Conservation (phyloP, 2,797 vertebrate genomes). For the Myoxocephalus aenaeus region DNA sequence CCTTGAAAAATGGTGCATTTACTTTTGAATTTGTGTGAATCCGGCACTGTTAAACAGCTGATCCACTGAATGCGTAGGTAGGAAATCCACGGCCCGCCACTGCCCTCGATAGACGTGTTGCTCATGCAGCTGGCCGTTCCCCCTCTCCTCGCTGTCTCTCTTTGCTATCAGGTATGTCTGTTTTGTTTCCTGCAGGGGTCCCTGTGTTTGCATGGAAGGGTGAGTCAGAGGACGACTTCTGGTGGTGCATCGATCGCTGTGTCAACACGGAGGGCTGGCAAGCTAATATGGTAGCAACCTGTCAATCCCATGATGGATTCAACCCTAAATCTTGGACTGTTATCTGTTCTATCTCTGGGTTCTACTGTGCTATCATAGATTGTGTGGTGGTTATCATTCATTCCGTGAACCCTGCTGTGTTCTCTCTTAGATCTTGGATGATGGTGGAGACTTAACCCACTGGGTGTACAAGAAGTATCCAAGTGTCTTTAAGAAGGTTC, state of each 20-base stretch:
- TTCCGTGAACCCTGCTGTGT: conserved; percentile 17
- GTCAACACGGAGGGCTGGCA: conserved; percentile 96
- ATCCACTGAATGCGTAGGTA: too few relatives aligned
- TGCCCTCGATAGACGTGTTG: conserved; percentile 35
- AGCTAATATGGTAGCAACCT: conserved; percentile 92
- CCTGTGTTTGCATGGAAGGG: conserved; percentile 99
- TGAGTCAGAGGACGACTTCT: conserved; percentile 99
- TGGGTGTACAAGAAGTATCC: conserved; percentile 99
- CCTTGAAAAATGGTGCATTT: neutral
- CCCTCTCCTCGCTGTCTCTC: neutral
- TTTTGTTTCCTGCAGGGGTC: conserved; percentile 85
- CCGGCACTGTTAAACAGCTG: too few relatives aligned
- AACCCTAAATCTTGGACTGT: neutral
- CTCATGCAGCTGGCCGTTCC: conserved; percentile 17
- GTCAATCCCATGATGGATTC: neutral
- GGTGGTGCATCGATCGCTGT: conserved; percentile 99
- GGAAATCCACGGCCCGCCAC: too few relatives aligned
- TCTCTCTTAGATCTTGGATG: conserved; percentile 92
- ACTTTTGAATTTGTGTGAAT: neutral
- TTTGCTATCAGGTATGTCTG: conserved; percentile 36
- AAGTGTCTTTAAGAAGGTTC: conserved; percentile 96
- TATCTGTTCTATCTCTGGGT: neutral
- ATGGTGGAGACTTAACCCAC: conserved; percentile 97
- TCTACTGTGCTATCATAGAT: neutral
- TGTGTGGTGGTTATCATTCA: neutral